Conservation (phyloP, 2,797 vertebrate species). For the Lagorchestes hirsutus region DNA sequence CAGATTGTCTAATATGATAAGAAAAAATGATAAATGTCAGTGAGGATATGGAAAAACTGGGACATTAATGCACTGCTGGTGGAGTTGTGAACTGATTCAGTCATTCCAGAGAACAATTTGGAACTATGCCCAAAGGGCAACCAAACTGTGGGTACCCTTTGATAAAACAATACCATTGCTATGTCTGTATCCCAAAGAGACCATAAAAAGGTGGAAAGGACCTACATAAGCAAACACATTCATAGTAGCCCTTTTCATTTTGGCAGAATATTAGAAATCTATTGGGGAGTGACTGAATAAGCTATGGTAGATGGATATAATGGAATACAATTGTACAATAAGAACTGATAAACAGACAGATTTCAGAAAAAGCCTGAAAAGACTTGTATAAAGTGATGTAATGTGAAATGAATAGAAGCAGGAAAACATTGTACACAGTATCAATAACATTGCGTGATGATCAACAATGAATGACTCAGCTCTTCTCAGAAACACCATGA, state of each 20-base stretch:
- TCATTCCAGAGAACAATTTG: neutral
- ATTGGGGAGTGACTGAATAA: neutral
- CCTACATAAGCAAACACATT: neutral
- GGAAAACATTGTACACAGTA: neutral
- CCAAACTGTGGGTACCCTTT: too few species aligned
- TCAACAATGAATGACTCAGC: neutral
- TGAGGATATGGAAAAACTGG: neutral
- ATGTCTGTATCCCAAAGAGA: neutral
- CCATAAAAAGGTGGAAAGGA: neutral
- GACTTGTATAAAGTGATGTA: neutral
- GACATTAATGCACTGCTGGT: neutral
- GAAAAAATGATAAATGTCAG: neutral
- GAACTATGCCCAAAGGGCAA: too few species aligned
- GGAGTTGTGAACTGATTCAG: too few species aligned
- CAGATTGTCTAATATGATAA: neutral
- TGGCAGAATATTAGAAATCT: neutral
- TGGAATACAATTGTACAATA: neutral
- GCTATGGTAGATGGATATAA: neutral
- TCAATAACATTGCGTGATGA: neutral
- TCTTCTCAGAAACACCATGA: neutral
- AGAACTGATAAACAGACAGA: neutral
- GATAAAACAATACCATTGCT: neutral
- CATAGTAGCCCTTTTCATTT: neutral
- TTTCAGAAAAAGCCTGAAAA: neutral
- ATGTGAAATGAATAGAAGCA: neutral